These are phyloP conservation scores for Chunga burmeisteri DNA, from an alignment of 2,113 vertebrate species.

Conservation along the genomic window DNA sequence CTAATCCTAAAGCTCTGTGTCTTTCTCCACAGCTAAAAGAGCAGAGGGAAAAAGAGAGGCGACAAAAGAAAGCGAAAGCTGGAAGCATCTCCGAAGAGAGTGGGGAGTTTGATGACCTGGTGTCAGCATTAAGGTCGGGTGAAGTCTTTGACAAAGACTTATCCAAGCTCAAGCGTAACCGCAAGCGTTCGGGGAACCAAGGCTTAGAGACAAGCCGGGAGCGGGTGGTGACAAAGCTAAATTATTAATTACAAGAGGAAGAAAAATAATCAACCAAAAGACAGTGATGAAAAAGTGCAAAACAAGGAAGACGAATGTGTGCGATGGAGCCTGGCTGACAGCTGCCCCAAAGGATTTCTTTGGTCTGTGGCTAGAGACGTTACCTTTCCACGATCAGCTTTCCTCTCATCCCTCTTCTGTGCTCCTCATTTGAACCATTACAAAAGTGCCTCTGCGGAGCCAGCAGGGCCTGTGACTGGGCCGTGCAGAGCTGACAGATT, in stretches of 20 bases:
- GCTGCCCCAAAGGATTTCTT: background rate
- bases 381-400: slow-evolving; percentile 46
- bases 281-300: slow-evolving; percentile 34
- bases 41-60: slow-evolving; percentile 89
- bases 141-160: slow-evolving; percentile 99
- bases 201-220: slow-evolving; percentile 86
- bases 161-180: slow-evolving; percentile 94
- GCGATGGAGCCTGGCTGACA: background rate
- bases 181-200: slow-evolving; percentile 91
- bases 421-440: slow-evolving; percentile 33
- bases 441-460: slow-evolving; percentile 63
- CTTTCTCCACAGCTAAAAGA: slow-evolving; percentile 86
- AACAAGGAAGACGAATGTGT: slow-evolving; percentile 29
- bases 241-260: slow-evolving; percentile 80
- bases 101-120: slow-evolving; percentile 95
- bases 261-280: slow-evolving; percentile 20
- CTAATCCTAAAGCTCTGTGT: slow-evolving; percentile 23
- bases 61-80: slow-evolving; percentile 80
- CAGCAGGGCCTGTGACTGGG: background rate
- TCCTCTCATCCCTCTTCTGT: slow-evolving; percentile 28
- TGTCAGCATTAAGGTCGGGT: slow-evolving; percentile 90
- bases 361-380: background rate
- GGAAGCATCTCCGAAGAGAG: slow-evolving; percentile 85
- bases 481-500: background rate
- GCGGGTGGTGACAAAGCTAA: slow-evolving; percentile 87